A percentile compares a stretch with the other conserved stretches of the same genome.
Conservation (phyloP, 1,140 invertebrate genomes). For the Ladona fulva region DNA sequence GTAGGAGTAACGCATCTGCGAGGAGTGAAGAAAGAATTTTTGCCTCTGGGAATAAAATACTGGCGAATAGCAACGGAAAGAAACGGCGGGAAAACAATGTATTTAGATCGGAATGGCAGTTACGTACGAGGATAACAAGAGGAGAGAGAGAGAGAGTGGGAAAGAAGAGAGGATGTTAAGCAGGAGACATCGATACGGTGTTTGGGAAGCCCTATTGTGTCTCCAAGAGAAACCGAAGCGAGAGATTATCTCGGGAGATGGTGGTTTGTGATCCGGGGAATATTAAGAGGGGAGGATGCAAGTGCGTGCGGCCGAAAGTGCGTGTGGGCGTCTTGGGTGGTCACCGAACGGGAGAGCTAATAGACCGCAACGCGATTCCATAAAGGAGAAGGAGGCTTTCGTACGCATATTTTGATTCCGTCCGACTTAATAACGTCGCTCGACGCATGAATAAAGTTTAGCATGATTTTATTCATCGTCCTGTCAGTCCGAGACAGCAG, state of each 20-base stretch:
- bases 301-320: neutral
- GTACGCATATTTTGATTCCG: neutral
- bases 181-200: neutral
- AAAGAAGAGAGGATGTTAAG: neutral
- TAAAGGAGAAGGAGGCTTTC: neutral
- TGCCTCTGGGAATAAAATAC: no score
- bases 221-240: neutral
- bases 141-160: neutral
- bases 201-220: neutral
- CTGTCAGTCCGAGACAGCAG: no score
- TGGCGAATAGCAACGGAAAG: no score
- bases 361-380: neutral
- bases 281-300: neutral
- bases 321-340: neutral
- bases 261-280: neutral
- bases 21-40: no score
- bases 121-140: neutral
- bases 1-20: no score
- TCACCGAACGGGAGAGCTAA: neutral
- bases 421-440: no score
- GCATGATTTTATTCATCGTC: no score
- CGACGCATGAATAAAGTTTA: no score
- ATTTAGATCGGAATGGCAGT: neutral
- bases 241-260: neutral
- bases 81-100: no score